These are phyloP conservation scores for Aphis gossypii DNA, from an alignment of 1,140 invertebrate species.

Conservation along the genomic window DNA sequence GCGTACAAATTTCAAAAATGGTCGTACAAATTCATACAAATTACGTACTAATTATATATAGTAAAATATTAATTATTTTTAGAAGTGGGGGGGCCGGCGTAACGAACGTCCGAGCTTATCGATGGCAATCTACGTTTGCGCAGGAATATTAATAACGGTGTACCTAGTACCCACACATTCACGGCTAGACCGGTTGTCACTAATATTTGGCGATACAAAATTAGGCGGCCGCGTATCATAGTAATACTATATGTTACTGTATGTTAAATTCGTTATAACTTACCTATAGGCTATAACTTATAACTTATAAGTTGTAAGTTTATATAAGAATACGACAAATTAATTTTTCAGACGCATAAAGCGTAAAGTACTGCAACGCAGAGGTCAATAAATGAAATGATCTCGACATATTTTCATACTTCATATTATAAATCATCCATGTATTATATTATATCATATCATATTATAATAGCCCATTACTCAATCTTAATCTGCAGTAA, in stretches of 20 bases:
- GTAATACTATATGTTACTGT: not conserved
- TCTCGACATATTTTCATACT: not conserved
- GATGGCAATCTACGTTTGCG: not conserved
- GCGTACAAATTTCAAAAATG: no score
- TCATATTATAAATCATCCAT: not conserved
- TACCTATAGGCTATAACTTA: not conserved
- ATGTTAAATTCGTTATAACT: not conserved
- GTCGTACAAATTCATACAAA: no score
- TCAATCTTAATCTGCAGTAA: not conserved
- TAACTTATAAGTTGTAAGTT: not conserved
- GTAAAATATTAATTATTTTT: no score
- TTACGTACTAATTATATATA: no score
- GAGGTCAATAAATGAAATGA: not conserved
- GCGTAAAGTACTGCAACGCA: not conserved
- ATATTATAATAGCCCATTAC: not conserved
- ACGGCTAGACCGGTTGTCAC: not conserved
- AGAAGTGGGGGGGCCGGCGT: no score
- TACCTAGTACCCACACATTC: not conserved
- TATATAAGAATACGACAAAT: not conserved
- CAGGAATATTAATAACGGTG: slow-evolving; percentile 23
- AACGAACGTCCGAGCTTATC: not conserved
- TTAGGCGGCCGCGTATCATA: not conserved
- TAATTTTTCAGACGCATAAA: not conserved
- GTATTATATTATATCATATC: no score
- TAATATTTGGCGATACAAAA: slow-evolving; percentile 33